Percentiles rank a stretch among this genome's conserved stretches.
Evolutionary conservation across 2,797 vertebrate genomes (phyloP).

Genomic region (Momotus momota): DNA sequence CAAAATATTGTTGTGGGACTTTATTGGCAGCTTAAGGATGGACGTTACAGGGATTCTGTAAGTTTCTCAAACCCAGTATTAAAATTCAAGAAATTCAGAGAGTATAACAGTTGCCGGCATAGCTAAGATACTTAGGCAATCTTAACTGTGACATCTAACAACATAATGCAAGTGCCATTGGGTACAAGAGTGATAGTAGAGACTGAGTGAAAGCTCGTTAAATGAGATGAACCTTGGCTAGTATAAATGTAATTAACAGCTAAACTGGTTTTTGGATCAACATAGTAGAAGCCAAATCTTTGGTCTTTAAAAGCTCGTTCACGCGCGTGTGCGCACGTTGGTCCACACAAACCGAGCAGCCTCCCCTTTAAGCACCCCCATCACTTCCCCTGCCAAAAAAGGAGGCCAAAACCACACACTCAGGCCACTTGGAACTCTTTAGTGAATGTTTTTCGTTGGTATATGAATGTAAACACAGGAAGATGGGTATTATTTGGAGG

Average conservation of each 20-base stretch:
- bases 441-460: not conserved
- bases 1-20: not conserved
- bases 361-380: not conserved
- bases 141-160: not conserved
- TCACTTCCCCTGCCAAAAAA: not conserved
- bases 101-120: not conserved
- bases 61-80: not conserved
- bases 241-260: not conserved
- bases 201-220: not conserved
- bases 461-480: constrained; percentile 43
- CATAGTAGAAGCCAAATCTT: not conserved
- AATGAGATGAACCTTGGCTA: not conserved
- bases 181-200: not conserved
- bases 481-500: constrained; percentile 35
- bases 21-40: not conserved
- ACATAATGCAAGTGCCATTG: not conserved
- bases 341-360: not conserved
- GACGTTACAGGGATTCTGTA: not conserved
- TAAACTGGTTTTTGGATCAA: not conserved
- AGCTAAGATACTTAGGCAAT: not conserved
- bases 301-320: not conserved
- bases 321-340: not conserved
- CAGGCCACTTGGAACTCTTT: not conserved
- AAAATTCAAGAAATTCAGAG: not conserved
- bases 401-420: not conserved